Base-by-base conservation (phyloP, 2,113 vertebrate genomes). In the Ophthalmolycus amberensis region DNA sequence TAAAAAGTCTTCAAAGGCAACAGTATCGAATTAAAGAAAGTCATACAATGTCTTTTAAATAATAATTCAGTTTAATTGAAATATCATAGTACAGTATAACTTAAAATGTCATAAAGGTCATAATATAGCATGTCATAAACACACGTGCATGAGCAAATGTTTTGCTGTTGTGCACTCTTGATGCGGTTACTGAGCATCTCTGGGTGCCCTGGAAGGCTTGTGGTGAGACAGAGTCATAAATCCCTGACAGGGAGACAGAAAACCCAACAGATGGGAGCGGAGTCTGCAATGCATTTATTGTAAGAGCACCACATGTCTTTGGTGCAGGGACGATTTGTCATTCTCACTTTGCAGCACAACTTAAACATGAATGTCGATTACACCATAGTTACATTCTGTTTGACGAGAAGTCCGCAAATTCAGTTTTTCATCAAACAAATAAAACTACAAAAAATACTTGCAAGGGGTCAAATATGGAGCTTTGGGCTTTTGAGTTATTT, bases 171-270 rank as follows among this genome's bases (percentile, higher is more conserved):
- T 83, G 70, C 67, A 9, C 46, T 64, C 71, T 50, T 70, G 77
- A 75, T 82, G 77, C 83, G 84, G 88, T 85, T 91, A 76, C 71
- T 15, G 74, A 78, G 86, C 65, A 70, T 71, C 69, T 77, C 16
- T 40, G 66, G 62, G 56, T 66, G 74, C 65, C 64, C 38, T 34
- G 70, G 79, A 71, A 50, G 80, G 64, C 27, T 37, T 25, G 56
- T 59, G 81, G 70, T 75, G 73, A 70, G 74, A 70, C 66, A 37
- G 68, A 75, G 79, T 65, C 73, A 78, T 88, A 82, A 75, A 85
- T 86, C 80, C 83, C 72, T 75, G 77, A 86, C 64, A 71, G 78
- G 44, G 29, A 38, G 72, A 72, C 59, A 65, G 77, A 87, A 40
- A 65, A 1, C 3, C 62, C 12, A 29, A 73, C 86, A 86, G 78